Evolutionary conservation across 1,140 invertebrate genomes (phyloP).

Genomic region (Parasteatoda tepidariorum): DNA sequence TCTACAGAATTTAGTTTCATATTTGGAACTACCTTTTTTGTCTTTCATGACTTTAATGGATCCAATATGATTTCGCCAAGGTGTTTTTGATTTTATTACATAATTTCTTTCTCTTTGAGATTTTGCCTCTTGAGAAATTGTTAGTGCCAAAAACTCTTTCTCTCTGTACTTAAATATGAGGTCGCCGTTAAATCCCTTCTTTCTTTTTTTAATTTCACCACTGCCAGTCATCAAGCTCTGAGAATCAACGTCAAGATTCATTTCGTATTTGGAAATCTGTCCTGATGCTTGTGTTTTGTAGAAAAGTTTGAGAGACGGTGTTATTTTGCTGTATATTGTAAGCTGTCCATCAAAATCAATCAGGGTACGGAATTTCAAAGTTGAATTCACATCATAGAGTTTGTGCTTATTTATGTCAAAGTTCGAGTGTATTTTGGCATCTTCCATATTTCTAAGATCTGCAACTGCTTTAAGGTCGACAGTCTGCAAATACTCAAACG

Average conservation of each 20-base stretch:
- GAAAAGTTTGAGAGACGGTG: slow-evolving; percentile 34
- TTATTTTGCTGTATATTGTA: slow-evolving; percentile 22
- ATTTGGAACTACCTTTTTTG: slow-evolving; percentile 29
- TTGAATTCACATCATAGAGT: slow-evolving; percentile 37
- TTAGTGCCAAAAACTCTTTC: slow-evolving; percentile 10
- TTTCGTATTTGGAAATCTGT: slow-evolving; percentile 19
- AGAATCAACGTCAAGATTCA: slow-evolving; percentile 45
- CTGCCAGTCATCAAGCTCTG: slow-evolving; percentile 4
- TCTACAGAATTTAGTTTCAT: slow-evolving; percentile 34
- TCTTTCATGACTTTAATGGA: slow-evolving; percentile 13
- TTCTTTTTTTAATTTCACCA: slow-evolving; percentile 47
- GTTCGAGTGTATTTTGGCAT: slow-evolving; percentile 44
- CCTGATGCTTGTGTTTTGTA: slow-evolving; percentile 31
- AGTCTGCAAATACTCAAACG: slow-evolving; percentile 31
- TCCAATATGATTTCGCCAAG: neutral
- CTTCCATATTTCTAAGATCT: slow-evolving; percentile 54
- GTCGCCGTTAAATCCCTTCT: slow-evolving; percentile 44
- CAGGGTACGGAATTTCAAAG: slow-evolving; percentile 21
- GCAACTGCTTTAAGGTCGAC: slow-evolving; percentile 41
- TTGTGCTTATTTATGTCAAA: slow-evolving; percentile 43
- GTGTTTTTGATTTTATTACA: slow-evolving; percentile 20
- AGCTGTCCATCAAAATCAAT: slow-evolving; percentile 38
- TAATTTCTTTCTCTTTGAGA: slow-evolving; percentile 38
- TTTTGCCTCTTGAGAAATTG: slow-evolving; percentile 34
- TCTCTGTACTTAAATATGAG: slow-evolving; percentile 49